Base-by-base conservation (phyloP, 2,888 invertebrate species). In the Neuroscelio doddi region DNA sequence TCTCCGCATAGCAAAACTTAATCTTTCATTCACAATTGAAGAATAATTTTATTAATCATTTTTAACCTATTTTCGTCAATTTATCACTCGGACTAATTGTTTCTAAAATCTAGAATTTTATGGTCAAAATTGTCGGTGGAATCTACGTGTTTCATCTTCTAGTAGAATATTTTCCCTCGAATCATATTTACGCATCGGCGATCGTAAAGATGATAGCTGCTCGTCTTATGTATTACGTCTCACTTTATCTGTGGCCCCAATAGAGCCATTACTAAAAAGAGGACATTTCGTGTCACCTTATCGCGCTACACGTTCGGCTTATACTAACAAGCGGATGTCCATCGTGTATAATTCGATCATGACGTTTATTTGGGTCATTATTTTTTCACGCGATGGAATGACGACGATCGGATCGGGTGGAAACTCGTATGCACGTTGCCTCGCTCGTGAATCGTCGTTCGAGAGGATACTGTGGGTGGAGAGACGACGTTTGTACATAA, bases 261-360 rank as follows among this genome's bases (percentile, higher is more conserved):
- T 38, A 36, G 24, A 38, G 36, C 36, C 38, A 49, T 49, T 14
- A 38, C 38, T 36, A 15, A 24, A 7, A 16, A 15, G 27, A 38
- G 8, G 38, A 49, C 30, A 9, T 38, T 14, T 10, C 38, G 24
- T 38, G 38, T 49, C 49, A 27, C 38, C 26, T 47, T 36, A 49
- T 38, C 49, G 49, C 27, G 1, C n/a, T 3, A 47, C 47, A 47
- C 47, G 47, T 26, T 47, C 38, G 24, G 32, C 9, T 30, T 9
- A 9, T 3, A 5, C 4, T 30, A 30, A 30, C 30, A 30, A 30
- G 30, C 10, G 10, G 8, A 30, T 30, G 4, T 26, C 8, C 26
- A 26, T 30, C 3, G 30, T 9, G 21, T 26, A 26, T 8, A 8
- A 30, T 9, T 30, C 30, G 4, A 30, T 30, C 9, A 9, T 10